Percentiles rank a stretch among this genome's conserved stretches.
phyloP scores from a whole-genome alignment of 1,140 invertebrate genomes.

The Xylocopa sonorina region DNA sequence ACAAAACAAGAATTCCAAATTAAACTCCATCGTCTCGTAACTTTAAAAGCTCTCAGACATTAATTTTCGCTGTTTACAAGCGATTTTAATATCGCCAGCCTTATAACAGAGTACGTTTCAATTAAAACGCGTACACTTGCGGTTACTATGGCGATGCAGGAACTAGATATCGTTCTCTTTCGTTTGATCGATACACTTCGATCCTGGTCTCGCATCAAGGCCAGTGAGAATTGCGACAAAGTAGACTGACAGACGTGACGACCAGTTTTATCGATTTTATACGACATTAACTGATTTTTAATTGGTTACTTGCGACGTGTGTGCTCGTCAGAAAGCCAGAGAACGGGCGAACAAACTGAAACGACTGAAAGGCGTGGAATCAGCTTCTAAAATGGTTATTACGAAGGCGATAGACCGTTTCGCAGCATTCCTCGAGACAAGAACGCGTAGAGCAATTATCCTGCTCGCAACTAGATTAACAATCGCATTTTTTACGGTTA shows the following conservation, averaged over 20 bases:
- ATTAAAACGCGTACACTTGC: neutral
- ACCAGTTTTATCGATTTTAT: no score
- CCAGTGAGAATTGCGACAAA: neutral
- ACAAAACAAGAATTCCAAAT: no score
- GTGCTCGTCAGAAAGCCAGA: no score
- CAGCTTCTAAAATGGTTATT: neutral
- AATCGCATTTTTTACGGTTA: conserved; percentile 34
- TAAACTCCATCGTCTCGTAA: no score
- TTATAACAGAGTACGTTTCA: no score
- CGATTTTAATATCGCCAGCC: no score
- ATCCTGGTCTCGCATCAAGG: conserved; percentile 1
- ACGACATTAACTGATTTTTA: no score
- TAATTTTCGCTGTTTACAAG: no score
- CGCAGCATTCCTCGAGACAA: neutral
- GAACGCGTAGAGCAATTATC: conserved; percentile 1
- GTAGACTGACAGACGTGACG: neutral
- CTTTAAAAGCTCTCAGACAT: no score
- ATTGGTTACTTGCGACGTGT: no score
- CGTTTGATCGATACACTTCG: conserved; percentile 59
- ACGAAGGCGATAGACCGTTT: neutral
- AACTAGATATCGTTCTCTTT: conserved; percentile 36
- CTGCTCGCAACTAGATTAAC: neutral
- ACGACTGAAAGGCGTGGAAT: no score
- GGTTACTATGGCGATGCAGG: conserved; percentile 24
- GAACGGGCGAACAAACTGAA: no score